These are phyloP conservation scores for Zygothrica quintamaculata DNA, from an alignment of 2,888 invertebrate species.

Conservation along the genomic window DNA sequence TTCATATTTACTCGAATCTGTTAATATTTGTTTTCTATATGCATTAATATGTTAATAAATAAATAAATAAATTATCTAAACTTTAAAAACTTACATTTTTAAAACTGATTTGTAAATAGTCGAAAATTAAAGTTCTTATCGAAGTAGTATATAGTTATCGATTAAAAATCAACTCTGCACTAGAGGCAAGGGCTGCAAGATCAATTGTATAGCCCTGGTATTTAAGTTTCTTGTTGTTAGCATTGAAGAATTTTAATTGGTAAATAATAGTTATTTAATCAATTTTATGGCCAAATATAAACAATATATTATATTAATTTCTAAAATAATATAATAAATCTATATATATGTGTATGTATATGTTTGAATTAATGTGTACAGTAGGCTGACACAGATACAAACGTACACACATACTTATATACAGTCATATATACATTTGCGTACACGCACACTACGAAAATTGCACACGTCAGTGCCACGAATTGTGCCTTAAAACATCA, in stretches of 20 bases:
- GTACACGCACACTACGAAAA: constrained; percentile 47
- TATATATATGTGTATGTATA: not conserved
- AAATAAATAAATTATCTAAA: too few relatives aligned
- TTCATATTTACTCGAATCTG: too few relatives aligned
- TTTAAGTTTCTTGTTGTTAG: constrained; percentile 65
- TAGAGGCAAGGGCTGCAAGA: constrained; percentile 41
- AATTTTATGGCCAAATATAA: not conserved
- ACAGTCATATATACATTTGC: too few relatives aligned
- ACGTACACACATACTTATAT: constrained; percentile 21
- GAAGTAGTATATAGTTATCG: constrained; percentile 9
- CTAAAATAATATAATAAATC: not conserved
- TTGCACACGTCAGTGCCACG: constrained; percentile 76
- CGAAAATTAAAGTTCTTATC: not conserved
- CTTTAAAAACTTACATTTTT: not conserved
- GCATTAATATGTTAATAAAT: too few relatives aligned
- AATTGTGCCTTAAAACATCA: constrained; percentile 38
- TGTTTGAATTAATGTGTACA: constrained; percentile 9
- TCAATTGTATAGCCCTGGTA: constrained; percentile 51
- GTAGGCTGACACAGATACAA: constrained; percentile 14
- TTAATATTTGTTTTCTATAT: too few relatives aligned
- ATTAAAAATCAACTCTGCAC: constrained; percentile 13
- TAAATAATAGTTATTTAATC: constrained; percentile 43
- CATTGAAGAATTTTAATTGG: constrained; percentile 65
- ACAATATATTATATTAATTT: not conserved
- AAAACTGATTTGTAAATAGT: not conserved